Evolutionary conservation across 2,888 invertebrate species (phyloP).

Genomic region (Pycnomerus fuliginosus): DNA sequence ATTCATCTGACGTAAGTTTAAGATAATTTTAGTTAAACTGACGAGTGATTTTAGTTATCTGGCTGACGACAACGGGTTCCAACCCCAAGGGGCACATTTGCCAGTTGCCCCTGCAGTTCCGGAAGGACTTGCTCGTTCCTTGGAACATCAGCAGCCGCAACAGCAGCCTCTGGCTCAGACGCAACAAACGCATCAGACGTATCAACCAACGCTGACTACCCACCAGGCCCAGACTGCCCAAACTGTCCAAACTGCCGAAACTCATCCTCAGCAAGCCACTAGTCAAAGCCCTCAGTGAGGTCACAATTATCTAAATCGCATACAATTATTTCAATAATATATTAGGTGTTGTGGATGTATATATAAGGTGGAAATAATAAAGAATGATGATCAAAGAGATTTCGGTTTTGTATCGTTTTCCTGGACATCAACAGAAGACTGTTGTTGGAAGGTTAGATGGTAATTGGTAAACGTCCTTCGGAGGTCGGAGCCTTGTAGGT

Average conservation of each 20-base stretch:
- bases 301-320: too few species aligned
- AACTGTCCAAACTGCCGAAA: conserved; percentile 1
- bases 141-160: background rate
- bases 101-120: conserved; percentile 55
- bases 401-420: too few species aligned
- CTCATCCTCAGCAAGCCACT: conserved; percentile 5
- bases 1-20: conserved; percentile 59
- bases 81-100: conserved; percentile 65
- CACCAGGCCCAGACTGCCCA: background rate
- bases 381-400: too few species aligned
- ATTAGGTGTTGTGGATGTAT: too few species aligned
- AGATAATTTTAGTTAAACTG: conserved; percentile 5
- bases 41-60: conserved; percentile 56
- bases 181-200: conserved; percentile 3
- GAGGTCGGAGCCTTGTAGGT: too few species aligned
- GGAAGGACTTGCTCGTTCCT: background rate
- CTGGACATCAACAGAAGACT: too few species aligned
- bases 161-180: conserved; percentile 1
- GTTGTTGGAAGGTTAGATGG: too few species aligned
- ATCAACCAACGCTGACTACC: conserved; percentile 11
- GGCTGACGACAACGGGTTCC: conserved; percentile 73
- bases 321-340: too few species aligned
- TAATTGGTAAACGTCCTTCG: too few species aligned
- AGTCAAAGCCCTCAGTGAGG: too few species aligned
- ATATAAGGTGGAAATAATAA: too few species aligned